These are phyloP conservation scores for Anthoscopus minutus DNA, from an alignment of 2,113 vertebrate species.

Conservation along the genomic window DNA sequence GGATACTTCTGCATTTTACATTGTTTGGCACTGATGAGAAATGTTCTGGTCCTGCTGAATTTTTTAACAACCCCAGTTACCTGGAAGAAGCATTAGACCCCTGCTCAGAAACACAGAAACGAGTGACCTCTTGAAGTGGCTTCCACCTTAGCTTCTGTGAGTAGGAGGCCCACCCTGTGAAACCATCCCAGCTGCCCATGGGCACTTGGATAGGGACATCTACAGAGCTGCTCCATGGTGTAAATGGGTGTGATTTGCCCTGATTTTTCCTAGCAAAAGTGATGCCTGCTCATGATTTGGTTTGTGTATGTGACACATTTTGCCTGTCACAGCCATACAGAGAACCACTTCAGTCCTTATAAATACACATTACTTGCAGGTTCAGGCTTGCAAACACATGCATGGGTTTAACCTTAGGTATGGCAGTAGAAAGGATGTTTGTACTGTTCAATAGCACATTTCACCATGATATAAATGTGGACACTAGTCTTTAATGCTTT, in stretches of 20 bases:
- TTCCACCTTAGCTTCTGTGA: neutral
- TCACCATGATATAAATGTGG: neutral
- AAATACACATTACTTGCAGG: neutral
- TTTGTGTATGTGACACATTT: neutral
- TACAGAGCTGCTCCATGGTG: neutral
- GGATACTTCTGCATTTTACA: neutral
- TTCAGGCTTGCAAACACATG: neutral
- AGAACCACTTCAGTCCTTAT: neutral
- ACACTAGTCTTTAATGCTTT: neutral
- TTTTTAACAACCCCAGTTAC: neutral
- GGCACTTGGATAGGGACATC: neutral
- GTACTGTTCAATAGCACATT: neutral
- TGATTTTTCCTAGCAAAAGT: neutral
- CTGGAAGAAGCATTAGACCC: neutral
- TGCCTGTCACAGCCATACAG: neutral
- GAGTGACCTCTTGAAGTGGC: neutral
- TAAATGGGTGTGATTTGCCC: neutral
- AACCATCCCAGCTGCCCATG: neutral
- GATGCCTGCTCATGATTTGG: neutral
- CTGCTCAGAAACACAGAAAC: neutral
- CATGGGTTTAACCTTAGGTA: neutral
- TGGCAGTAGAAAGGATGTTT: neutral
- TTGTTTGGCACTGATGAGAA: neutral
- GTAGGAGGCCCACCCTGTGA: neutral
- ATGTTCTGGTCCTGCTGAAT: neutral